Evolutionary conservation across 1,140 invertebrate species (phyloP).

Genomic region (Melanaphis sacchari): DNA sequence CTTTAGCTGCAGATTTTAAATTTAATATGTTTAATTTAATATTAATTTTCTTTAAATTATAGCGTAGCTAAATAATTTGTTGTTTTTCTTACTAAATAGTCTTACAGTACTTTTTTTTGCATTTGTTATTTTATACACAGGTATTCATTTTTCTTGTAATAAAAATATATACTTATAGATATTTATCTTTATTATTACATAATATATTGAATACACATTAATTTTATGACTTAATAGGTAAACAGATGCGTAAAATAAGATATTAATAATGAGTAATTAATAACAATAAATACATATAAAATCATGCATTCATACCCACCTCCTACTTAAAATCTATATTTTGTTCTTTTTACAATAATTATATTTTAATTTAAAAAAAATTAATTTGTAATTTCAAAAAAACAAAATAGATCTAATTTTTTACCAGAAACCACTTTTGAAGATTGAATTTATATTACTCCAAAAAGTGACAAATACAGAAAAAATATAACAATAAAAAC

Average conservation of each 20-base stretch:
- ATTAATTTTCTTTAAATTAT: background rate
- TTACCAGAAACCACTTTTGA: too few species aligned
- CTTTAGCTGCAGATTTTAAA: background rate
- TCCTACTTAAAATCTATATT: too few species aligned
- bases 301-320: background rate
- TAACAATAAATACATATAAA: too few species aligned
- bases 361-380: too few species aligned
- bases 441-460: too few species aligned
- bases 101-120: constrained; percentile 16
- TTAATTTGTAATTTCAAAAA: too few species aligned
- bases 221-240: background rate
- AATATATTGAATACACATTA: constrained; percentile 1
- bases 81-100: constrained; percentile 24
- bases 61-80: background rate
- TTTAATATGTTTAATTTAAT: background rate
- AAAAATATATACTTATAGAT: background rate
- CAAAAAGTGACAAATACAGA: too few species aligned
- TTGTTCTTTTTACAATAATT: too few species aligned
- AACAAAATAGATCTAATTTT: too few species aligned
- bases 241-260: background rate
- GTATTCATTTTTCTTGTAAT: constrained; percentile 29
- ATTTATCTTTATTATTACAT: background rate
- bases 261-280: too few species aligned
- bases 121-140: constrained; percentile 48
- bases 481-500: too few species aligned